Conservation (phyloP, 2,888 invertebrate species). For the Apamea sordens region DNA sequence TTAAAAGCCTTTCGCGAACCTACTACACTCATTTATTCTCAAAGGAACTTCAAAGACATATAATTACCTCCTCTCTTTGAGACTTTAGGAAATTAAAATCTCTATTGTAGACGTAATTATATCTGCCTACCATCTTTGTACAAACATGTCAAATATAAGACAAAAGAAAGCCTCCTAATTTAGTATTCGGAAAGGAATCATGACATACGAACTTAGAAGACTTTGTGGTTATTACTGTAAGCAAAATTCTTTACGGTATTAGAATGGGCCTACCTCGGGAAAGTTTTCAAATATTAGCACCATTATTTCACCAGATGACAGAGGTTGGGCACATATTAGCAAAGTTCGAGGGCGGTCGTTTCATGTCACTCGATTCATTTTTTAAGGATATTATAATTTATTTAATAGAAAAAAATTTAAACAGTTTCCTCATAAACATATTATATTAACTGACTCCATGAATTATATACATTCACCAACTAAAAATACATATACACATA, state of each 20-base stretch:
- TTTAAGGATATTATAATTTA: constrained; percentile 73
- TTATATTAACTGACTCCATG: neutral
- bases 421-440: constrained; percentile 9
- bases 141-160: constrained; percentile 40
- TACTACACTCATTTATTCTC: constrained; percentile 42
- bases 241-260: constrained; percentile 86
- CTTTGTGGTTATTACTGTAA: constrained; percentile 81
- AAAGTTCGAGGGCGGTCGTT: constrained; percentile 84
- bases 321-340: constrained; percentile 90
- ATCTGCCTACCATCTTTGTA: constrained; percentile 31
- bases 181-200: constrained; percentile 68
- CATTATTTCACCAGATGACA: constrained; percentile 90
- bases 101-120: constrained; percentile 44
- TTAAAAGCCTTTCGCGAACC: constrained; percentile 35
- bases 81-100: constrained; percentile 50
- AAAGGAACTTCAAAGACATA: constrained; percentile 53
- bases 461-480: neutral
- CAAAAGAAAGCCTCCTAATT: constrained; percentile 54
- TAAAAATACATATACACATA: neutral
- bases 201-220: constrained; percentile 79
- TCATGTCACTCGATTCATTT: constrained; percentile 83
- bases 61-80: constrained; percentile 55
- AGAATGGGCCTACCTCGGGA: constrained; percentile 82
- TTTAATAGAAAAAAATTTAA: constrained; percentile 54
- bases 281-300: constrained; percentile 90